phyloP scores from a whole-genome alignment of 2,888 invertebrate genomes.

The Oegoconia quadripuncta region DNA sequence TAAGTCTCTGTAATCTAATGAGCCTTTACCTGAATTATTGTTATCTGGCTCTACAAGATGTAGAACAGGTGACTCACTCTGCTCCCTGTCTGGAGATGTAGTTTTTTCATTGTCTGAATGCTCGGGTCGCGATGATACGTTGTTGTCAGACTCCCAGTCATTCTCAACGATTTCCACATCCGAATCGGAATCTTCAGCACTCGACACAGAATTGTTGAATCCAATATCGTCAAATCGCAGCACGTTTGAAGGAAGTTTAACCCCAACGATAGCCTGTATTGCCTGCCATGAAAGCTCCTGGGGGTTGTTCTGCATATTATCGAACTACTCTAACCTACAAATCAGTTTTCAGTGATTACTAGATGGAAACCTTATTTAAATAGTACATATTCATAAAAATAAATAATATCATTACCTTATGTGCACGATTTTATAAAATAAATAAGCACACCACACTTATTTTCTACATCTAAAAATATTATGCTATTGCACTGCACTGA shows the following conservation, averaged over 20 bases:
- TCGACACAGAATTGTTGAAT: slow-evolving; percentile 67
- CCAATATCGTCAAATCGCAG: slow-evolving; percentile 76
- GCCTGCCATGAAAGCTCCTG: slow-evolving; percentile 80
- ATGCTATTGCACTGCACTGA: slow-evolving; percentile 43
- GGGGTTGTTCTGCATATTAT: slow-evolving; percentile 80
- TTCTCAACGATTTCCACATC: slow-evolving; percentile 77
- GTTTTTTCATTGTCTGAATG: slow-evolving; percentile 71
- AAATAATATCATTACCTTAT: slow-evolving; percentile 57
- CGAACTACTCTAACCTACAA: slow-evolving; percentile 79
- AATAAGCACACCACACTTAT: slow-evolving; percentile 68
- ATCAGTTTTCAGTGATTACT: slow-evolving; percentile 70
- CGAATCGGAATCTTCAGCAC: slow-evolving; percentile 73
- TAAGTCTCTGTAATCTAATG: slow-evolving; percentile 62
- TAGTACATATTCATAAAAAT: slow-evolving; percentile 25
- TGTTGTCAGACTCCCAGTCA: slow-evolving; percentile 73
- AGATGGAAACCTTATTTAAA: slow-evolving; percentile 32
- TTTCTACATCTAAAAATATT: slow-evolving; percentile 80
- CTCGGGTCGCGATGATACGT: slow-evolving; percentile 66
- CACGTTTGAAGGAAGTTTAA: slow-evolving; percentile 75
- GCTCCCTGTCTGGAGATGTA: slow-evolving; percentile 63
- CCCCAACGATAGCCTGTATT: slow-evolving; percentile 78
- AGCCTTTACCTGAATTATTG: slow-evolving; percentile 63
- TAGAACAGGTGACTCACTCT: slow-evolving; percentile 67
- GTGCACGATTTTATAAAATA: slow-evolving; percentile 51
- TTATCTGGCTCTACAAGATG: slow-evolving; percentile 72